Evolutionary conservation across 2,113 vertebrate genomes (phyloP).

Genomic region (Haemorhous mexicanus): DNA sequence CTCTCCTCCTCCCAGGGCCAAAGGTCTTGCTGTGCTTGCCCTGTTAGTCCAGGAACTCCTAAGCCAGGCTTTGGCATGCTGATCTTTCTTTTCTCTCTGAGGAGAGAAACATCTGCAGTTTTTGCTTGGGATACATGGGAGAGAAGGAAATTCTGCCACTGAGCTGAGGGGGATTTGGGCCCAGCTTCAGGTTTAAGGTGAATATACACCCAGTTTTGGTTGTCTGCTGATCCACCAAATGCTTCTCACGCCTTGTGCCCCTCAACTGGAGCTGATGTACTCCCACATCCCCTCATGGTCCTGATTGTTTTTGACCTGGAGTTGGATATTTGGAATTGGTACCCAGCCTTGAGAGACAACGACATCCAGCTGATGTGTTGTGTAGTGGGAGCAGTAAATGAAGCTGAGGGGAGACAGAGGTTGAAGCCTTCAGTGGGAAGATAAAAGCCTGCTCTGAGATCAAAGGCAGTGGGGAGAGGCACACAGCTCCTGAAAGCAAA

Average conservation of each 20-base stretch:
- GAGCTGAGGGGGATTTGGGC: neutral
- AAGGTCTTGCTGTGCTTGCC: neutral
- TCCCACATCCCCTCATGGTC: fast-evolving
- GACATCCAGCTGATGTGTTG: neutral
- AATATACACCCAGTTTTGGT: neutral
- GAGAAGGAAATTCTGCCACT: neutral
- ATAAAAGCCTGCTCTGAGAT: neutral
- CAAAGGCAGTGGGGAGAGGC: neutral
- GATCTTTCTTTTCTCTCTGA: neutral
- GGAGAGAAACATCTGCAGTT: neutral
- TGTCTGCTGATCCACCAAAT: neutral
- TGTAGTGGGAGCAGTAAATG: neutral
- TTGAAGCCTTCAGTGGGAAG: neutral
- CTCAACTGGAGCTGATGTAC: neutral
- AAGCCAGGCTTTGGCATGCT: neutral
- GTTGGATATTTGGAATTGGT: neutral
- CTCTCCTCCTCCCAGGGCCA: neutral
- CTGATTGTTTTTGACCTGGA: neutral
- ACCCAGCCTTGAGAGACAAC: neutral
- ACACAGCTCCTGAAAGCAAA: neutral
- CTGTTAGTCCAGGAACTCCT: neutral
- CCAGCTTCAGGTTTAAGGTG: neutral
- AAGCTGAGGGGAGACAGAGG: neutral
- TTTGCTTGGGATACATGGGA: neutral
- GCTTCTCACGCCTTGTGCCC: neutral